Evolutionary conservation across 2,888 invertebrate species (phyloP).

Genomic region (Drosophila kokeensis): DNA sequence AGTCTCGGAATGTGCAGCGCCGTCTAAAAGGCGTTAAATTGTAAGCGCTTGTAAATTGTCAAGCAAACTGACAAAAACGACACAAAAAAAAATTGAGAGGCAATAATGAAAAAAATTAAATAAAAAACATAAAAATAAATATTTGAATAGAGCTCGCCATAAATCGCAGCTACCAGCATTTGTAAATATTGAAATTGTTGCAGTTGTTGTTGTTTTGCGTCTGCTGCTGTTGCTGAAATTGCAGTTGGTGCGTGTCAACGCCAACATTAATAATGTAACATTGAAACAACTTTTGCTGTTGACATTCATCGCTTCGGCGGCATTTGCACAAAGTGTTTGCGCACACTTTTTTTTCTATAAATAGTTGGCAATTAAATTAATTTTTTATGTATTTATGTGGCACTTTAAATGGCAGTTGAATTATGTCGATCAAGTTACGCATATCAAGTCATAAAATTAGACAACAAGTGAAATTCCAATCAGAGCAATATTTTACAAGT

Average conservation of each 20-base stretch:
- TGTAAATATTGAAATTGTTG: slow-evolving; percentile 49
- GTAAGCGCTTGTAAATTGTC: slow-evolving; percentile 55
- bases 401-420: slow-evolving; percentile 11
- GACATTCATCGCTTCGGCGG: slow-evolving; percentile 66
- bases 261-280: slow-evolving; percentile 47
- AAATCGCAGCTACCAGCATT: slow-evolving; percentile 26
- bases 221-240: slow-evolving; percentile 17
- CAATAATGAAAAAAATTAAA: slow-evolving; percentile 1
- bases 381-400: slow-evolving; percentile 29
- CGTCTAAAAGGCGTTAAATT: slow-evolving; percentile 56
- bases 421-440: slow-evolving; percentile 8
- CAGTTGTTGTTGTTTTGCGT: slow-evolving; percentile 1
- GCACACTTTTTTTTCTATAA: slow-evolving; percentile 37
- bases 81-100: slow-evolving; percentile 32
- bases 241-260: slow-evolving; percentile 40
- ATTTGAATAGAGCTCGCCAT: slow-evolving; percentile 6
- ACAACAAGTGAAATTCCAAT: neutral
- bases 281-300: slow-evolving; percentile 58
- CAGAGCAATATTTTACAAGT: neutral
- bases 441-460: neutral
- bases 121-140: neutral
- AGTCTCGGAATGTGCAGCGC: slow-evolving; percentile 35
- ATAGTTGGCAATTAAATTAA: slow-evolving; percentile 65
- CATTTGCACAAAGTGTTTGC: slow-evolving; percentile 63
- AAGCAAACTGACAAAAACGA: slow-evolving; percentile 36